Evolutionary conservation across 2,113 vertebrate genomes (phyloP), one percentile per base, ranked within the genome.

Genomic region (Onychorhynchus coronatus): DNA sequence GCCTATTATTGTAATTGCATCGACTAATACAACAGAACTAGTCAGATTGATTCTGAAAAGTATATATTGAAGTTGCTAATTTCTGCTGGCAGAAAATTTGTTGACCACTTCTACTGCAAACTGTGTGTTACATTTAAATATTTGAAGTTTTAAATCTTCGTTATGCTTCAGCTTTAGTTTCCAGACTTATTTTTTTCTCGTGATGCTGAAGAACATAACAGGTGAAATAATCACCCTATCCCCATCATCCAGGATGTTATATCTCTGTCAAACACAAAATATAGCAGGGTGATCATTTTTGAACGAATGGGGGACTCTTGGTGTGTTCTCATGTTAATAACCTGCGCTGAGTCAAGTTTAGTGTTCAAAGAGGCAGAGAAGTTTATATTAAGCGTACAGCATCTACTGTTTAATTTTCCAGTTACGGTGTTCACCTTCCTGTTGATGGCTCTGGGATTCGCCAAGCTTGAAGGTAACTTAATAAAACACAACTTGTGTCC

Each of bases 1-100:
- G 55, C 9, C n/a, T 77, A 58, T 94, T 88, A 84, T 71, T 95
- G 46, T 91, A 92, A 92, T 92, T 86, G 47, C 56, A 78, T 89
- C 67, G 86, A 74, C 65, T 84, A 74, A 59, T 81, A 56, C 27
- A 87, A 63, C 55, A 92, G 72, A 80, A 79, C 49, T 42, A 84
- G 35, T 39, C 3, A 9, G 68, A 92, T 0, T 75, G 74, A 88
- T 93, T 79, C 52, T 4, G 11, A 81, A 87, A 88, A 37, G 33
- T 66, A 63, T 46, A 33, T 67, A 41, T 44, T 63, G 52, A 75
- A 52, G 50, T 88, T 88, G n/a, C 30, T 49, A 20, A 78, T 78
- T 91, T 72, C 33, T 82, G 9, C 53, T 84, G n/a, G 56, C 72
- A 78, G 47, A 67, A 81, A 78, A 72, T 20, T 46, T 70, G 25